A percentile compares a stretch with the other conserved stretches of the same genome.
Conservation (phyloP, 2,113 vertebrate species). For the Corythoichthys haematopterus region DNA sequence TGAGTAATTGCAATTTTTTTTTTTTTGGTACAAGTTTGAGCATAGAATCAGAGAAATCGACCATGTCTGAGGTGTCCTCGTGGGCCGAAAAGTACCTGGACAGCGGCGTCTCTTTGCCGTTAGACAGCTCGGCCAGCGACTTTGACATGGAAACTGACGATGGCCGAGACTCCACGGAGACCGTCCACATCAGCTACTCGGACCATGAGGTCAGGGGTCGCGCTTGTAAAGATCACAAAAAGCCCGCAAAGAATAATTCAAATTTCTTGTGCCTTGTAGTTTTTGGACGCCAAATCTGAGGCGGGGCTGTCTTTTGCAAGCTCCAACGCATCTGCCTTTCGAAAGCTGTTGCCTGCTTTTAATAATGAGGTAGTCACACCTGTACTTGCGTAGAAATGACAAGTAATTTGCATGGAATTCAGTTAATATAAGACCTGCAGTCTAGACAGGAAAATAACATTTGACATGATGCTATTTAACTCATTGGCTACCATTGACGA, state of each 20-base stretch:
- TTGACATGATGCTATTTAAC: too few species aligned
- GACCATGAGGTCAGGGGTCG: constrained; percentile 66
- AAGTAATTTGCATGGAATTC: background rate
- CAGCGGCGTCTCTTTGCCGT: constrained; percentile 65
- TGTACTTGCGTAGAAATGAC: background rate
- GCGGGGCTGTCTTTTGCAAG: constrained; percentile 40
- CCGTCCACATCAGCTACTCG: constrained; percentile 65
- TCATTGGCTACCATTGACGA: too few species aligned
- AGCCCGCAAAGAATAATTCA: too few species aligned
- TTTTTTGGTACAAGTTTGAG: constrained; percentile 28
- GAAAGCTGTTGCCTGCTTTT: constrained; percentile 70
- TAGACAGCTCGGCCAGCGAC: constrained; percentile 54
- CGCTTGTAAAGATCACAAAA: background rate
- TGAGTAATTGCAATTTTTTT: background rate
- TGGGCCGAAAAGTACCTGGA: constrained; percentile 76
- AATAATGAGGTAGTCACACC: constrained; percentile 49
- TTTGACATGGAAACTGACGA: constrained; percentile 66
- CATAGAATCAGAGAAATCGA: constrained; percentile 24
- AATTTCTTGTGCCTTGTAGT: constrained; percentile 35
- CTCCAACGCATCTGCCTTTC: constrained; percentile 65
- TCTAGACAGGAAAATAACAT: too few species aligned
- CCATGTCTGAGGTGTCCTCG: constrained; percentile 59
- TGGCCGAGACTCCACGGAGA: constrained; percentile 52
- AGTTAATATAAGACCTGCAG: too few species aligned
- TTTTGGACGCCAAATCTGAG: constrained; percentile 64